These are phyloP conservation scores for Heliconius cydno DNA, from an alignment of 2,888 invertebrate species.

Conservation along the genomic window DNA sequence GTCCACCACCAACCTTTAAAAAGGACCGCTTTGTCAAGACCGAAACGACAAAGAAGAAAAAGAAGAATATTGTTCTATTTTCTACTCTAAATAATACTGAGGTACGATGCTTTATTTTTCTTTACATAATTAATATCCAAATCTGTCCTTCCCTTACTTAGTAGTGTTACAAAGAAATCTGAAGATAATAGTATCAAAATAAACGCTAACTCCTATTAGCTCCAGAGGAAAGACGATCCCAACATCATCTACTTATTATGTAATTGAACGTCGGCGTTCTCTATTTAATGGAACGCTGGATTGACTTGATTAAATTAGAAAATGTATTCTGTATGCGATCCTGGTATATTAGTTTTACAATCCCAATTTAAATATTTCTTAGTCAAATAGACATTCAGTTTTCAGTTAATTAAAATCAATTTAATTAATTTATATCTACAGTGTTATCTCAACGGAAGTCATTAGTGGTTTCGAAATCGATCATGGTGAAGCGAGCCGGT, in stretches of 20 bases:
- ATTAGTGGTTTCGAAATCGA: too few relatives aligned
- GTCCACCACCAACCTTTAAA: too few relatives aligned
- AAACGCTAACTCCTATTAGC: neutral
- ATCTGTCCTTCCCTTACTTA: neutral
- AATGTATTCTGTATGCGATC: neutral
- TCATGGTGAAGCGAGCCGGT: too few relatives aligned
- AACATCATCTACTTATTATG: conserved; percentile 5
- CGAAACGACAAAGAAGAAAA: too few relatives aligned
- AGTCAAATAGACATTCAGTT: neutral
- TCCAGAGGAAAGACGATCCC: neutral
- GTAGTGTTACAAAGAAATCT: neutral
- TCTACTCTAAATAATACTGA: too few relatives aligned
- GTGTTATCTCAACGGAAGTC: too few relatives aligned
- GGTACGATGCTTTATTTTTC: too few relatives aligned
- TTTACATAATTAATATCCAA: neutral
- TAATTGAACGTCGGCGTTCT: conserved; percentile 8
- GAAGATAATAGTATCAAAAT: neutral
- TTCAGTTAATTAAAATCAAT: too few relatives aligned
- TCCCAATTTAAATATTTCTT: neutral
- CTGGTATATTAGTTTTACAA: neutral
- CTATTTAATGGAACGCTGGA: conserved; percentile 2
- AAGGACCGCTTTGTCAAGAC: too few relatives aligned
- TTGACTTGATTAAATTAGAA: conserved; percentile 1
- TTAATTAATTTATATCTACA: too few relatives aligned
- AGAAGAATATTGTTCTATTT: neutral